These are phyloP conservation scores for Grammomys surdaster DNA, from an alignment of 2,113 vertebrate species.

Conservation along the genomic window DNA sequence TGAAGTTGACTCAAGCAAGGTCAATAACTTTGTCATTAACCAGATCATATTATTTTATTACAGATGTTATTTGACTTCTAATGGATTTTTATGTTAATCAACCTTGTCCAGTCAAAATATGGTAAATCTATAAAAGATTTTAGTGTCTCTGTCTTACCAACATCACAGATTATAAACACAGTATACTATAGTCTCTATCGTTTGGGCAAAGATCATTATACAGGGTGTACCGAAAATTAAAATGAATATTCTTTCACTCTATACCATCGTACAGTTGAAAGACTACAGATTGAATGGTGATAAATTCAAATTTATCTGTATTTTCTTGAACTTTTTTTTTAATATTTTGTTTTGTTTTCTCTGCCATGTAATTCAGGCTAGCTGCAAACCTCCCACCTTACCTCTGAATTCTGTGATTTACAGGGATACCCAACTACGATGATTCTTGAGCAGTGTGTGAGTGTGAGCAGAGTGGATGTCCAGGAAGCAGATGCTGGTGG, in stretches of 20 bases:
- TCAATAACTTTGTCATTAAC: not conserved
- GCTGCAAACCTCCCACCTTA: not conserved
- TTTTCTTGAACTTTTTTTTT: not conserved
- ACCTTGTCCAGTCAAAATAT: not conserved
- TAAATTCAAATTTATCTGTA: not conserved
- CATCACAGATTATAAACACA: not conserved
- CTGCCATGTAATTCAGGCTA: not conserved
- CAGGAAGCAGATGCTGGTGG: not conserved
- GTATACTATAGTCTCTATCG: not conserved
- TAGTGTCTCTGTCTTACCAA: not conserved
- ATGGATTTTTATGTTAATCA: not conserved
- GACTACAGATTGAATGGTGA: not conserved
- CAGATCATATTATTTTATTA: constrained; percentile 27
- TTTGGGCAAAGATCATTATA: not conserved
- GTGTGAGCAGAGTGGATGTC: not conserved
- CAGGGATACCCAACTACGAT: not conserved
- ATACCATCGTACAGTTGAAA: not conserved
- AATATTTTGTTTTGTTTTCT: not conserved
- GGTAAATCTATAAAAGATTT: not conserved
- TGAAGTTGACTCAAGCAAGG: not conserved
- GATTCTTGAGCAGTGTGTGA: constrained; percentile 7
- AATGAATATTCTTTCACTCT: not conserved
- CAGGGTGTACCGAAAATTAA: not conserved
- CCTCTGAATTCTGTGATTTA: not conserved
- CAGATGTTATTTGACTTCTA: not conserved